phyloP scores from a whole-genome alignment of 2,888 invertebrate genomes.

The Acrocera orbiculus region DNA sequence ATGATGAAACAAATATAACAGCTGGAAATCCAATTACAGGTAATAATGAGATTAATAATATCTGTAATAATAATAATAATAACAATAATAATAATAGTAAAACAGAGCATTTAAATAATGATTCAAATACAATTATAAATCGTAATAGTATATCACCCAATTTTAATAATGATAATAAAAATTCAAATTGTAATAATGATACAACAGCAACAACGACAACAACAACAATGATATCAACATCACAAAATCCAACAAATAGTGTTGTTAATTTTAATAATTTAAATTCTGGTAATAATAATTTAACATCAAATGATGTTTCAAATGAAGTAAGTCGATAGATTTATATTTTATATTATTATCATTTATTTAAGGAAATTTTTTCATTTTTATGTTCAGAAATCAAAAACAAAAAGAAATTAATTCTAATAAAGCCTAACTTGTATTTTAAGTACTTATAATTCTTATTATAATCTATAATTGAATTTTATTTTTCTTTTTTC shows the following conservation, averaged over 20 bases:
- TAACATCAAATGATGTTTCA: no score
- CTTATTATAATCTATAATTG: no score
- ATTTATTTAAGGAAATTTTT: no score
- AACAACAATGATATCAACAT: constrained; percentile 2
- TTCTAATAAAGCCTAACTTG: no score
- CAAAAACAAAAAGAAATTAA: no score
- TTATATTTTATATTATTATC: no score
- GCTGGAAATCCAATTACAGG: constrained; percentile 1
- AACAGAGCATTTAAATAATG: not conserved
- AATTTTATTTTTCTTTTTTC: no score
- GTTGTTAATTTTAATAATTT: not conserved
- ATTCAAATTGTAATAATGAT: not conserved
- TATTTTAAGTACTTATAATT: no score
- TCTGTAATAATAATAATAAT: constrained; percentile 1
- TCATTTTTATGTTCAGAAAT: no score
- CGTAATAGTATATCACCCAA: not conserved
- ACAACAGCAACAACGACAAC: not conserved
- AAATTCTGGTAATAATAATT: no score
- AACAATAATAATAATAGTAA: constrained; percentile 1
- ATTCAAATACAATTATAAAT: not conserved
- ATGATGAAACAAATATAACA: constrained; percentile 2
- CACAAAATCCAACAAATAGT: not conserved
- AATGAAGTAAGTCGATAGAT: no score
- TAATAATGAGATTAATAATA: constrained; percentile 2
- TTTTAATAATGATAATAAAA: not conserved